Percentiles rank a stretch among this genome's conserved stretches.
phyloP scores from a whole-genome alignment of 2,113 vertebrate genomes.

The Melanerpes formicivorus region DNA sequence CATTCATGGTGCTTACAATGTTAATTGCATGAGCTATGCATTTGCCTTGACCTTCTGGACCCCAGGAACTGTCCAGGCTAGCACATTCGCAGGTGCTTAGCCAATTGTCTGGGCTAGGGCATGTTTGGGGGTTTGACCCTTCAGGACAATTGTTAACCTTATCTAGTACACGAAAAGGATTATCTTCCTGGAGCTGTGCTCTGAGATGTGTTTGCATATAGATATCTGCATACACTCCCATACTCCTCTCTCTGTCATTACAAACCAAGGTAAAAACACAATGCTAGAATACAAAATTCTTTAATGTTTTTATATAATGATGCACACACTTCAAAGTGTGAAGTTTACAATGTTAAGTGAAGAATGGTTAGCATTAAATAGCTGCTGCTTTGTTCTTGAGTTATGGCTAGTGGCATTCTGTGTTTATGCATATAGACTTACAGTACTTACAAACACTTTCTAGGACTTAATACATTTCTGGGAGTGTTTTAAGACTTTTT shows the following conservation, averaged over 20 bases:
- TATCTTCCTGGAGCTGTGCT: background rate
- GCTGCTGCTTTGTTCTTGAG: background rate
- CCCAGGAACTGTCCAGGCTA: too few species aligned
- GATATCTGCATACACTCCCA: background rate
- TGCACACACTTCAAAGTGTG: background rate
- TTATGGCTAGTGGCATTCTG: background rate
- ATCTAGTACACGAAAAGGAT: background rate
- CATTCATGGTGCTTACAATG: too few species aligned
- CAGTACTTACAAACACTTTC: background rate
- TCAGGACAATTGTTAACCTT: background rate
- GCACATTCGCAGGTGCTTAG: too few species aligned
- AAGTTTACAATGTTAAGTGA: background rate
- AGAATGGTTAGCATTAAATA: background rate
- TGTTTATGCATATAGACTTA: background rate
- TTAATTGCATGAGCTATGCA: too few species aligned
- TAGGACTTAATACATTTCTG: background rate
- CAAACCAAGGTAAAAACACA: background rate
- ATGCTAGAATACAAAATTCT: background rate
- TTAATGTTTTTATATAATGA: background rate
- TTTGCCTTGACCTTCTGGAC: too few species aligned
- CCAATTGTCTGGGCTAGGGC: too few species aligned
- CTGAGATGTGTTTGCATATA: background rate
- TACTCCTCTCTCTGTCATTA: background rate
- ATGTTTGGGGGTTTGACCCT: too few species aligned
- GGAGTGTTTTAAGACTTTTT: background rate